Evolutionary conservation across 92 coral and sea anemone genomes (phyloP).

Genomic region (Zoanthus sansibaricus): DNA sequence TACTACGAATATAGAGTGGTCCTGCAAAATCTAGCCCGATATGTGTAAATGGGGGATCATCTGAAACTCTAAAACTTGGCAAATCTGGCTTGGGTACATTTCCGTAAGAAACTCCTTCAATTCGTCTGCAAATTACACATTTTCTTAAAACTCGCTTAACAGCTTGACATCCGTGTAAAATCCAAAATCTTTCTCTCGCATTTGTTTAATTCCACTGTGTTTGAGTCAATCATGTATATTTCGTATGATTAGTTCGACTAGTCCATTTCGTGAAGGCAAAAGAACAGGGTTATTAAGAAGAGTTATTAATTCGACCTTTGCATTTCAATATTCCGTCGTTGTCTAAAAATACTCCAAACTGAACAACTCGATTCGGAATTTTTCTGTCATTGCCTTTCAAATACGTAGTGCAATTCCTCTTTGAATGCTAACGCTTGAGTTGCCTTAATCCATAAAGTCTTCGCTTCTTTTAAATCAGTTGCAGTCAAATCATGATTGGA

Average conservation of each 20-base stretch:
- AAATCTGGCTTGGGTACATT: slow-evolving; percentile 52
- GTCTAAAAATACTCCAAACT: slow-evolving; percentile 70
- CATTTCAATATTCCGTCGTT: slow-evolving; percentile 46
- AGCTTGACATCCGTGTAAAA: slow-evolving; percentile 59
- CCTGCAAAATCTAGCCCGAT: slow-evolving; percentile 55
- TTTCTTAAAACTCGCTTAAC: slow-evolving; percentile 55
- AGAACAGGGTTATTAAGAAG: slow-evolving; percentile 62
- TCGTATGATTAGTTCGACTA: slow-evolving; percentile 49
- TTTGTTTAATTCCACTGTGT: slow-evolving; percentile 60
- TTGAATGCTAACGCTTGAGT: slow-evolving; percentile 51
- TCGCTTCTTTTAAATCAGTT: slow-evolving; percentile 51
- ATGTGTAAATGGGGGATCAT: slow-evolving; percentile 12
- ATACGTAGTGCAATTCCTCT: slow-evolving; percentile 52
- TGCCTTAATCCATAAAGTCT: slow-evolving; percentile 57
- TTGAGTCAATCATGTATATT: slow-evolving; percentile 53
- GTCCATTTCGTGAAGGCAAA: slow-evolving; percentile 58
- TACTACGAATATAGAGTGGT: slow-evolving; percentile 36
- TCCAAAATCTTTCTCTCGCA: slow-evolving; percentile 68
- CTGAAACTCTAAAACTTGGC: slow-evolving; percentile 22
- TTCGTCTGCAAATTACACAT: slow-evolving; percentile 62
- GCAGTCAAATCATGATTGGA: slow-evolving; percentile 27
- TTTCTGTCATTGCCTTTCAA: slow-evolving; percentile 41
- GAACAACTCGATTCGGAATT: slow-evolving; percentile 51
- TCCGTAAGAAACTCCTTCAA: slow-evolving; percentile 54
- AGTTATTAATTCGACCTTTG: slow-evolving; percentile 71